Percentiles rank a stretch among this genome's conserved stretches.
These are phyloP conservation scores for Lineus longissimus DNA, from an alignment of 1,140 invertebrate genomes.

Conservation along the genomic window DNA sequence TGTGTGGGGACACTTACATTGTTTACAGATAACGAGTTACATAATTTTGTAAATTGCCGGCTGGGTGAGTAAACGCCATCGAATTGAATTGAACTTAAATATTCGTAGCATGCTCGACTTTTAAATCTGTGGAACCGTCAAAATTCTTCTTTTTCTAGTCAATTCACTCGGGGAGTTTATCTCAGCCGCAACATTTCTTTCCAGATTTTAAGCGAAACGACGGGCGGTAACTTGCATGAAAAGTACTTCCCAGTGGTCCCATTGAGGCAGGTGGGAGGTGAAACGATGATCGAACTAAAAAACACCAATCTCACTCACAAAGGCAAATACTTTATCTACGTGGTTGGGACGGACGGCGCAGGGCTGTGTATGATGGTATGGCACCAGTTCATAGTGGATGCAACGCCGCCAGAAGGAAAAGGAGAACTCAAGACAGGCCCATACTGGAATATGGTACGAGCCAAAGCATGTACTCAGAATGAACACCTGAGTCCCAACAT, in stretches of 20 bases:
- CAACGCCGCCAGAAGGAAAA: conserved; percentile 18
- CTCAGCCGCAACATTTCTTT: neutral
- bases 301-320: conserved; percentile 21
- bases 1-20: too few species aligned
- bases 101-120: too few species aligned
- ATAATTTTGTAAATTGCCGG: too few species aligned
- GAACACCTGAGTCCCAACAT: too few species aligned
- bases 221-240: neutral
- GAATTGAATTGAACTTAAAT: too few species aligned
- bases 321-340: conserved; percentile 24
- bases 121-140: too few species aligned
- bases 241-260: neutral
- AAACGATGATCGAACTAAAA: conserved; percentile 24
- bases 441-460: conserved; percentile 28
- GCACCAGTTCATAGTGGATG: conserved; percentile 20
- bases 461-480: too few species aligned
- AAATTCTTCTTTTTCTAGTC: too few species aligned
- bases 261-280: conserved; percentile 22
- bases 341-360: conserved; percentile 26
- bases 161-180: neutral
- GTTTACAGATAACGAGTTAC: too few species aligned
- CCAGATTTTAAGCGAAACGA: neutral
- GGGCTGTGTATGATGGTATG: conserved; percentile 24
- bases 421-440: conserved; percentile 24
- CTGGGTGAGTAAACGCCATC: too few species aligned